phyloP scores from a whole-genome alignment of 2,888 invertebrate genomes.

The Lasioglossum lativentre region DNA sequence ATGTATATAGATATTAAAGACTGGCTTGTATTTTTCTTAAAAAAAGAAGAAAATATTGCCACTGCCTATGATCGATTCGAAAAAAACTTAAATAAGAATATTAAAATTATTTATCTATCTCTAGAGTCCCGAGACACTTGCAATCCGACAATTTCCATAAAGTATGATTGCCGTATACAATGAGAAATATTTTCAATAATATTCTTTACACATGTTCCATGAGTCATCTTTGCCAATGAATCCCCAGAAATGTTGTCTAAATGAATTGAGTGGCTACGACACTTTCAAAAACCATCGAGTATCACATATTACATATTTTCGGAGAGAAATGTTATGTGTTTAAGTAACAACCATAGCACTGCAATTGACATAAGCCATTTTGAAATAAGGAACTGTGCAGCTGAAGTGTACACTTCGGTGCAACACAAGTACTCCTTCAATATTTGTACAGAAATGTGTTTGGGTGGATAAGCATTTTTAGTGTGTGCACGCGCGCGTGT shows the following conservation, averaged over 20 bases:
- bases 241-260: slow-evolving; percentile 32
- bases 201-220: slow-evolving; percentile 5
- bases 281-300: not conserved
- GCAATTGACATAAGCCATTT: slow-evolving; percentile 14
- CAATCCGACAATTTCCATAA: slow-evolving; percentile 5
- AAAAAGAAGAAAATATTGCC: slow-evolving; percentile 12
- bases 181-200: slow-evolving; percentile 16
- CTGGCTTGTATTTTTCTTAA: slow-evolving; percentile 15
- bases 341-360: slow-evolving; percentile 21
- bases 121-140: slow-evolving; percentile 26
- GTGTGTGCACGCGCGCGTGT: not conserved
- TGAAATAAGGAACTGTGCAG: slow-evolving; percentile 18
- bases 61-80: slow-evolving; percentile 21
- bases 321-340: slow-evolving; percentile 18
- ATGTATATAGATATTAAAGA: slow-evolving; percentile 27
- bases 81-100: slow-evolving; percentile 31
- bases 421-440: slow-evolving; percentile 11
- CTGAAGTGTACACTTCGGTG: slow-evolving; percentile 51
- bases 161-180: slow-evolving; percentile 20
- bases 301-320: slow-evolving; percentile 1
- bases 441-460: slow-evolving; percentile 13
- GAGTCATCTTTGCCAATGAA: slow-evolving; percentile 12
- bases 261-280: slow-evolving; percentile 18
- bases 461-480: not conserved
- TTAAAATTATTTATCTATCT: slow-evolving; percentile 34